Evolutionary conservation across 2,113 vertebrate species (phyloP), one percentile per base, ranked within the genome.

Genomic region (Lophura nycthemera): DNA sequence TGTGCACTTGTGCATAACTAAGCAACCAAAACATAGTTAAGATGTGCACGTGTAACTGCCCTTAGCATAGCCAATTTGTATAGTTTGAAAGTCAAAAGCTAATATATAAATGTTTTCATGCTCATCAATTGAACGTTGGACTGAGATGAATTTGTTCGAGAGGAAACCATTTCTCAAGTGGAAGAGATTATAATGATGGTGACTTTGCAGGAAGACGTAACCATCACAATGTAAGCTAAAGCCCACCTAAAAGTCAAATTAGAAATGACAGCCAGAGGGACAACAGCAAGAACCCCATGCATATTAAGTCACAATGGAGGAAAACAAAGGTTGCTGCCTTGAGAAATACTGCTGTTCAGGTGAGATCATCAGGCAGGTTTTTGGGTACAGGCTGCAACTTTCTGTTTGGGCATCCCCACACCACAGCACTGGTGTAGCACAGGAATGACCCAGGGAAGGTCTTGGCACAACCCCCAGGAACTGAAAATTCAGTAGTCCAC

Each of bases 141-240:
- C n/a, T n/a, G n/a, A n/a, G n/a, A n/a, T n/a, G n/a, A n/a, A n/a
- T n/a, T n/a, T 81, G 65, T 78, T 81, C n/a, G n/a, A n/a, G n/a
- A 93, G 88, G 83, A 86, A 91, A 87, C 83, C 72, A 92, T 92
- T 92, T 80, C 73, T 91, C 88, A 92, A 83, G 96, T 95, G 32
- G 57, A 88, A 8, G 38, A 89, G 75, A 91, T 72, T 91, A 90
- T 24, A 78, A 86, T n/a, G 43, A 78, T 0, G 0, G 75, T 40
- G 61, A n/a, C 79, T 95, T 45, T 1, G 85, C 94, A 94, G 94
- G 94, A 96, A 97, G n/a, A n/a, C n/a, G n/a, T n/a, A n/a, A n/a
- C n/a, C n/a, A n/a, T n/a, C n/a, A n/a, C n/a, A n/a, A n/a, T n/a
- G n/a, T n/a, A n/a, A n/a, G n/a, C n/a, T n/a, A n/a, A n/a, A n/a